These are phyloP conservation scores for Clarias magur DNA, from an alignment of 2,113 vertebrate species.

Conservation along the genomic window DNA sequence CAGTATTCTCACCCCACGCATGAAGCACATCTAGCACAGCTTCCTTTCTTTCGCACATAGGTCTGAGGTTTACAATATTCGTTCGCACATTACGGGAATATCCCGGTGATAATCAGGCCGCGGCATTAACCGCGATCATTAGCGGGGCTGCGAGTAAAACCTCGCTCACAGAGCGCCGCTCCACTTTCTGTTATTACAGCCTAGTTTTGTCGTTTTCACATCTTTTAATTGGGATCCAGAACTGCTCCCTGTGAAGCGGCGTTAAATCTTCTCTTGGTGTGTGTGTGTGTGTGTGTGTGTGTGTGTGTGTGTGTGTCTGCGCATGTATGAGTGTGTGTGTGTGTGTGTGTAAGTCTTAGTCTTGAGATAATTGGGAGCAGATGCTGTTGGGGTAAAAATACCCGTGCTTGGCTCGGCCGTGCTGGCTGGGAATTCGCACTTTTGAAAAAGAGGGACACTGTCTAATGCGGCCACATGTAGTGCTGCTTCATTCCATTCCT, in stretches of 20 bases:
- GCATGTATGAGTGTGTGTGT: conserved; percentile 57
- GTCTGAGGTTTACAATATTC: conserved; percentile 12
- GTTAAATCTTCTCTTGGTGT: conserved; percentile 65
- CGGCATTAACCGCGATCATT: conserved; percentile 45
- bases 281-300: too few species aligned
- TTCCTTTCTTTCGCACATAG: not conserved
- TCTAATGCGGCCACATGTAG: conserved; percentile 43
- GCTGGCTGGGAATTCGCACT: conserved; percentile 60
- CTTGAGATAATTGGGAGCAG: conserved; percentile 77
- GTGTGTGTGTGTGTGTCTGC: conserved; percentile 13
- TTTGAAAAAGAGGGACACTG: conserved; percentile 63
- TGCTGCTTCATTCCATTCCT: not conserved
- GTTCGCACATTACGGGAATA: not conserved
- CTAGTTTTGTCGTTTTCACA: conserved; percentile 64
- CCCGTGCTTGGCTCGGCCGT: conserved; percentile 55
- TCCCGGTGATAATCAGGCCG: not conserved
- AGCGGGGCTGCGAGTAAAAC: conserved; percentile 11
- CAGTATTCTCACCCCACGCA: not conserved
- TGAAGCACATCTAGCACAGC: not conserved
- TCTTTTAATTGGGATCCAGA: conserved; percentile 74
- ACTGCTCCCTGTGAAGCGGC: conserved; percentile 69
- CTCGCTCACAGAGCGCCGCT: conserved; percentile 8
- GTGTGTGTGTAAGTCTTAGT: conserved; percentile 66
- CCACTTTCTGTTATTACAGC: conserved; percentile 67
- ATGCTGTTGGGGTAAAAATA: conserved; percentile 74